Conservation (phyloP, 2,797 vertebrate genomes). For the Iguana delicatissima region DNA sequence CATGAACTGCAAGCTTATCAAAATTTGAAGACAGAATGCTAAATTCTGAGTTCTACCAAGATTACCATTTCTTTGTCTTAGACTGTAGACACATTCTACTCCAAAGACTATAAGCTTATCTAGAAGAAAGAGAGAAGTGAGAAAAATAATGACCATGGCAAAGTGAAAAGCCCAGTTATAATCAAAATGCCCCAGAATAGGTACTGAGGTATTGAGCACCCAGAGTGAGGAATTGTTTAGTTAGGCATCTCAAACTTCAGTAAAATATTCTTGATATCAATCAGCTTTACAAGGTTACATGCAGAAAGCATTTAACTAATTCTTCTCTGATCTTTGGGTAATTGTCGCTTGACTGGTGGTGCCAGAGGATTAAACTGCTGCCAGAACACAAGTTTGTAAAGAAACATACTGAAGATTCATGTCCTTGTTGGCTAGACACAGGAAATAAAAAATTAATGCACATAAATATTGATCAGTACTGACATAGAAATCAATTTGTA, state of each 20-base stretch:
- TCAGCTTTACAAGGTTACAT: neutral
- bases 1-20: neutral
- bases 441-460: conserved; percentile 34
- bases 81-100: neutral
- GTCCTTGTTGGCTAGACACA: neutral
- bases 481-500: neutral
- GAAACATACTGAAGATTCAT: neutral
- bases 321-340: neutral
- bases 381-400: neutral
- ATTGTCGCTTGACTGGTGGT: neutral
- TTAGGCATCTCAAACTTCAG: neutral
- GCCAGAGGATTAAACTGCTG: conserved; percentile 10
- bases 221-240: neutral
- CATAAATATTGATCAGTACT: conserved; percentile 25
- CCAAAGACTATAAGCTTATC: neutral
- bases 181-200: neutral
- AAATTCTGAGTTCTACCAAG: too few relatives aligned
- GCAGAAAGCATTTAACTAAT: neutral
- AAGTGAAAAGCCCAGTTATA: neutral
- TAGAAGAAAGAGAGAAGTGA: neutral
- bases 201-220: neutral
- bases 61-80: too few relatives aligned
- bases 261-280: neutral
- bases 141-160: neutral
- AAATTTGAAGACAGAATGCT: neutral